Evolutionary conservation across 2,797 vertebrate genomes (phyloP), one percentile per base, ranked within the genome.

Genomic region (Notolabrus celidotus): DNA sequence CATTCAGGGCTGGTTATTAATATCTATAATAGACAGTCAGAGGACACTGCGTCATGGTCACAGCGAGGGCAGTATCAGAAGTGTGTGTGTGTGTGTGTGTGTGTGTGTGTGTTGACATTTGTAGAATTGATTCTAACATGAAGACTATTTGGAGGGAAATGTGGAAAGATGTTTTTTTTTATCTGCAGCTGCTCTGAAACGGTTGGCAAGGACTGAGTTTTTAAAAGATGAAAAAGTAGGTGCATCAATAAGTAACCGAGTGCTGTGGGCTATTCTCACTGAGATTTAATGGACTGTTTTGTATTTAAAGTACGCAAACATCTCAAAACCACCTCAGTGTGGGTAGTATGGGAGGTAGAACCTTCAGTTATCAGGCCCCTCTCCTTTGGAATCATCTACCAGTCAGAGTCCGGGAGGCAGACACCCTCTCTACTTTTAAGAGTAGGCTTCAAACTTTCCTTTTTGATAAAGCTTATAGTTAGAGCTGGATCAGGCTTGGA

Each of bases 1-100:
- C 75, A 71, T 66, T 74, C 49, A 1, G 54, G 63, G 56, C 38
- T 60, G 64, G 63, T 78, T 86, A 85, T 87, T 80, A 81, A 80
- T 59, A 51, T 56, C 42, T 69, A 22, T 60, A 68, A 70, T 23
- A 41, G 71, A 77, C 47, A 50, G 33, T 51, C 57, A 34, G 63
- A 67, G 64, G 80, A 72, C 69, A 34, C 39, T 10, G 43, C 41
- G 57, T 70, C 67, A 19, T 8, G 41, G 64, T 67, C 68, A 46
- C 56, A 22, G 60, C 46, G 57, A 57, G 64, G 51, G 67, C 22
- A 22, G 56, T n/a, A n/a, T n/a, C 8, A 50, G 22, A 49, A 55
- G 34, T 12, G 34, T 12, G 34, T 36, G 34, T 36, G 34, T 36
- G 10, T 36, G 34, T 36, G 33, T n/a, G n/a, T n/a, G n/a, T 33